phyloP scores from a whole-genome alignment of 2,797 vertebrate species.

The Sebastes hubbsi region DNA sequence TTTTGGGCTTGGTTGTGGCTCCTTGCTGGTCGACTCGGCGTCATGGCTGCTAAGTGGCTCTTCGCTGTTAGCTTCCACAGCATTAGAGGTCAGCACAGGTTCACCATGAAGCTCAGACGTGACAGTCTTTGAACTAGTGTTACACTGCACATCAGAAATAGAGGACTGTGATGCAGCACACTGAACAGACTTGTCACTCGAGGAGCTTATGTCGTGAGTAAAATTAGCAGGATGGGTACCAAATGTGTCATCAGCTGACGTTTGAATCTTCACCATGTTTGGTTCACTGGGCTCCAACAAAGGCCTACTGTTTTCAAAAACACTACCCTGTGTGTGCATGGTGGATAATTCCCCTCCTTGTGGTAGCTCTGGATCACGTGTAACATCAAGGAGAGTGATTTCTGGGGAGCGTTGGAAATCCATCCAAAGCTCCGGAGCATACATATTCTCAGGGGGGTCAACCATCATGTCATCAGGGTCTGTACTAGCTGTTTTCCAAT shows the following conservation, averaged over 20 bases:
- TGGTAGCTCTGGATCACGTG: slow-evolving; percentile 33
- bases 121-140: slow-evolving; percentile 16
- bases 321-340: slow-evolving; percentile 7
- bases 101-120: slow-evolving; percentile 15
- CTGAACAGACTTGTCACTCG: slow-evolving; percentile 22
- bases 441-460: not conserved
- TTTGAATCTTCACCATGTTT: slow-evolving; percentile 10
- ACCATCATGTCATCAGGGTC: not conserved
- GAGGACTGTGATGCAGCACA: not conserved
- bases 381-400: slow-evolving; percentile 64
- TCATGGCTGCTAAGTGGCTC: not conserved
- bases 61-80: not conserved
- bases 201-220: slow-evolving; percentile 40
- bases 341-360: slow-evolving; percentile 2
- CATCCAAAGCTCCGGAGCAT: not conserved
- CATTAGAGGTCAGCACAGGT: not conserved
- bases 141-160: not conserved
- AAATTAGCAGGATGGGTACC: slow-evolving; percentile 30
- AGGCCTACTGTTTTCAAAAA: slow-evolving; percentile 21
- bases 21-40: not conserved
- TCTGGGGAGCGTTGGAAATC: slow-evolving; percentile 51
- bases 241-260: slow-evolving; percentile 1
- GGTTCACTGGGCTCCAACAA: slow-evolving; percentile 16
- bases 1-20: not conserved
- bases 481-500: not conserved